Evolutionary conservation across 2,113 vertebrate genomes (phyloP).

Genomic region (Lipophrys pholis): DNA sequence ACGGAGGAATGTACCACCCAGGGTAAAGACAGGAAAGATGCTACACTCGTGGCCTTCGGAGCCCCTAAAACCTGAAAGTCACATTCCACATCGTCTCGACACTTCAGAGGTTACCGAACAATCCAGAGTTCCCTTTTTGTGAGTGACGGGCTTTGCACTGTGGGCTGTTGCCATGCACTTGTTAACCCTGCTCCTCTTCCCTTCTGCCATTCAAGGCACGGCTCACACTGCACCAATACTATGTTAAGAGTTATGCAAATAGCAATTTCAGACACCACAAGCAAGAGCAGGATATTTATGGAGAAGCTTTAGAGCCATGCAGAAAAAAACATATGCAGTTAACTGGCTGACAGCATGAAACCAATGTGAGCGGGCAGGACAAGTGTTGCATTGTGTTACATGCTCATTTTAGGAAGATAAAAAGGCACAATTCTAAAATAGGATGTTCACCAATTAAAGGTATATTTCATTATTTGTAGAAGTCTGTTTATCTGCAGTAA

Average conservation of each 20-base stretch:
- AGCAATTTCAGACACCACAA: slow-evolving; percentile 70
- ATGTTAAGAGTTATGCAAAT: slow-evolving; percentile 70
- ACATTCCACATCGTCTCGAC: slow-evolving; percentile 76
- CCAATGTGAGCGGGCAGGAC: slow-evolving; percentile 7
- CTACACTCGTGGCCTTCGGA: slow-evolving; percentile 56
- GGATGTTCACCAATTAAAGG: not conserved
- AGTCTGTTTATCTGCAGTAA: not conserved
- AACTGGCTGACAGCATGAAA: slow-evolving; percentile 30
- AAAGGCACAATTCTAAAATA: not conserved
- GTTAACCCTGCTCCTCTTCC: slow-evolving; percentile 75
- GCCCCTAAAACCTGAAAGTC: slow-evolving; percentile 70
- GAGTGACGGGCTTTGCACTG: slow-evolving; percentile 74
- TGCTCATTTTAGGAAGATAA: not conserved
- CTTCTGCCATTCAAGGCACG: slow-evolving; percentile 70
- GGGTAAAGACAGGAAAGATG: slow-evolving; percentile 45
- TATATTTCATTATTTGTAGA: slow-evolving; percentile 3
- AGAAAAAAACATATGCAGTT: slow-evolving; percentile 51
- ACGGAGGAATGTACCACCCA: slow-evolving; percentile 67
- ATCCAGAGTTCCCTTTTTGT: slow-evolving; percentile 50
- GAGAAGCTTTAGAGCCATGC: slow-evolving; percentile 31
- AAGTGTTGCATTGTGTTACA: not conserved
- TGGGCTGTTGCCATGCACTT: slow-evolving; percentile 73
- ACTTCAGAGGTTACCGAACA: slow-evolving; percentile 54
- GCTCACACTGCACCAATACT: slow-evolving; percentile 56
- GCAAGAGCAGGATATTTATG: slow-evolving; percentile 64